phyloP scores from a whole-genome alignment of 2,888 invertebrate species.

The Macaria liturata region DNA sequence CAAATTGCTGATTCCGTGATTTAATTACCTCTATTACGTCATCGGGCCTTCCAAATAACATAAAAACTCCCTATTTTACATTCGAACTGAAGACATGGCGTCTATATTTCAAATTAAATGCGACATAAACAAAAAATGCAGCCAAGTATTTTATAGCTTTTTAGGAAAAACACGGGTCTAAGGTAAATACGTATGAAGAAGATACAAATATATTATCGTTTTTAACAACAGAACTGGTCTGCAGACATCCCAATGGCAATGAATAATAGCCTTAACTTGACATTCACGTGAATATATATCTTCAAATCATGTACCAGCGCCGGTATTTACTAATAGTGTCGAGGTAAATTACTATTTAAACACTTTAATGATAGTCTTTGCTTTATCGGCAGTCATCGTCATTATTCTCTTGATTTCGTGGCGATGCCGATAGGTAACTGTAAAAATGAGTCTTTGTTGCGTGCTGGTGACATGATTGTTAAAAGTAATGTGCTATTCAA shows the following conservation, averaged over 20 bases:
- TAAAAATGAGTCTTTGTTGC: no score
- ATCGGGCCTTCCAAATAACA: not conserved
- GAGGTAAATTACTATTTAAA: constrained; percentile 18
- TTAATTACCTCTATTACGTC: not conserved
- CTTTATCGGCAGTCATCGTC: constrained; percentile 13
- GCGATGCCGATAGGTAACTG: not conserved
- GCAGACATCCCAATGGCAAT: no score
- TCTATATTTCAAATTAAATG: no score
- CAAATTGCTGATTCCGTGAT: not conserved
- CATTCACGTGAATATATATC: constrained; percentile 6
- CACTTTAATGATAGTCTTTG: constrained; percentile 7
- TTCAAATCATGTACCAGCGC: not conserved
- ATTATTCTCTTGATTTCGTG: constrained; percentile 8
- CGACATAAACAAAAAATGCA: no score
- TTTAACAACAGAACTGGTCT: no score
- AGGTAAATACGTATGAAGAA: no score
- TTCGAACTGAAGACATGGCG: no score
- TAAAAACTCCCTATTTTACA: constrained; percentile 1
- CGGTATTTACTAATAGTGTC: constrained; percentile 10
- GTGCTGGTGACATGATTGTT: no score
- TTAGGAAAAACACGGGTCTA: no score
- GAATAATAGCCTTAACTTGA: not conserved
- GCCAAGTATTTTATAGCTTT: no score
- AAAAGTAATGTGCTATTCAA: no score
- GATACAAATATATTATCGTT: no score